phyloP scores from a whole-genome alignment of 2,797 vertebrate species.

The Agapornis canus region DNA sequence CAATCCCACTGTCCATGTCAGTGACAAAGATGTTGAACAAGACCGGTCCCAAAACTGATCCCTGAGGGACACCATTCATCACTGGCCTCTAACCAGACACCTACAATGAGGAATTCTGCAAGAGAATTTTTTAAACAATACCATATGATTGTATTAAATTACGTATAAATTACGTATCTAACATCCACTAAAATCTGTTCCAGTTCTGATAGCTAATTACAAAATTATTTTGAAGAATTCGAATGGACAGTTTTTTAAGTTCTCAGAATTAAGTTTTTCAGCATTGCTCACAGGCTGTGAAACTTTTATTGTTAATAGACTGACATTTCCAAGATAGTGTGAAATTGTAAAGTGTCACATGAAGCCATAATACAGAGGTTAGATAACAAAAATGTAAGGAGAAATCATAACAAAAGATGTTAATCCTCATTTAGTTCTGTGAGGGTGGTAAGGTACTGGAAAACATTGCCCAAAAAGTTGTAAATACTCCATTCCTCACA shows the following conservation, averaged over 20 bases:
- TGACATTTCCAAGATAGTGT: not conserved
- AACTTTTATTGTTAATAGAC: not conserved
- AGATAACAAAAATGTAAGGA: not conserved
- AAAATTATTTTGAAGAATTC: constrained; percentile 44
- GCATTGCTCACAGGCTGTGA: not conserved
- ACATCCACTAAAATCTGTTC: constrained; percentile 35
- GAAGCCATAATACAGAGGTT: not conserved
- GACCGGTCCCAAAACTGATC: not conserved
- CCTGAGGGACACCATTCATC: too few species aligned
- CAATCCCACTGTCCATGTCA: too few species aligned
- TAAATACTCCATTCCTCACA: not conserved
- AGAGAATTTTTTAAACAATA: not conserved
- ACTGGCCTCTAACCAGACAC: too few species aligned
- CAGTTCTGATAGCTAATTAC: constrained; percentile 33
- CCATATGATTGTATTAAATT: not conserved
- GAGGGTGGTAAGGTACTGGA: not conserved
- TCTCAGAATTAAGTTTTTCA: not conserved
- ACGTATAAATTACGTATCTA: constrained; percentile 46
- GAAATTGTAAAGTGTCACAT: not conserved
- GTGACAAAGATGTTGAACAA: not conserved
- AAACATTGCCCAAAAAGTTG: not conserved
- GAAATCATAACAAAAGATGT: not conserved
- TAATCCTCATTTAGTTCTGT: not conserved
- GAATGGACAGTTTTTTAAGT: not conserved
- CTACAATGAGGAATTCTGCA: not conserved